Evolutionary conservation across 64 coral and sea anemone genomes (phyloP), one percentile per base, ranked within the genome.

Genomic region (Pocillopora damicornis): DNA sequence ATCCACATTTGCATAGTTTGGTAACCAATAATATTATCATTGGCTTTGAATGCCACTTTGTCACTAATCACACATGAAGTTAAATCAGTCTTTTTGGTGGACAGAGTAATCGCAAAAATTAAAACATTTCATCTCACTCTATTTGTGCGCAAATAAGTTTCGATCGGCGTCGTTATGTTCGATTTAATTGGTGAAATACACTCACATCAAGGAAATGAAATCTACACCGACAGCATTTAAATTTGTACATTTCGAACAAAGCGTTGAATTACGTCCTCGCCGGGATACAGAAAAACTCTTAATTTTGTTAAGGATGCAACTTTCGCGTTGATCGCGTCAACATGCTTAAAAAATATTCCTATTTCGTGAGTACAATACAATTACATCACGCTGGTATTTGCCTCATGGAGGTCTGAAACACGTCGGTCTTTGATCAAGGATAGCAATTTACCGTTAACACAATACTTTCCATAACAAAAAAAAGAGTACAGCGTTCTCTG

Each of bases 1-100:
- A 60, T 15, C 22, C 7, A 58, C 69, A 85, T 73, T 72, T 73
- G 68, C 81, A 85, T 85, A 85, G 9, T 85, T 85, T 85, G 35
- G 65, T 73, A 25, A 85, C 81, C 42, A 85, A 63, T 59, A 71
- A 72, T 0, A 56, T 65, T 30, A 23, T 38, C 37, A 72, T 8
- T 72, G n/a, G 58, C 4, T 57, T 22, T 22, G 66, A 23, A 69
- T 69, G 0, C 66, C 20, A 69, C 61, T 69, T 23, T n/a, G 67
- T 14, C 12, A 56, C 18, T 37, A 34, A 85, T 57, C 25, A 1
- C 20, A 72, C 11, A 0, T 37, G 8, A 77, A 77, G 51, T 57
- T 58, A 51, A 51, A 51, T 51, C 42, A 51, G 7, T 51, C 42
- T 51, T 51, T 51, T 51, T 51, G 42, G 42, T 51, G 7, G 42